phyloP scores from a whole-genome alignment of 2,113 vertebrate genomes.

The Dunckerocampus dactyliophorus region DNA sequence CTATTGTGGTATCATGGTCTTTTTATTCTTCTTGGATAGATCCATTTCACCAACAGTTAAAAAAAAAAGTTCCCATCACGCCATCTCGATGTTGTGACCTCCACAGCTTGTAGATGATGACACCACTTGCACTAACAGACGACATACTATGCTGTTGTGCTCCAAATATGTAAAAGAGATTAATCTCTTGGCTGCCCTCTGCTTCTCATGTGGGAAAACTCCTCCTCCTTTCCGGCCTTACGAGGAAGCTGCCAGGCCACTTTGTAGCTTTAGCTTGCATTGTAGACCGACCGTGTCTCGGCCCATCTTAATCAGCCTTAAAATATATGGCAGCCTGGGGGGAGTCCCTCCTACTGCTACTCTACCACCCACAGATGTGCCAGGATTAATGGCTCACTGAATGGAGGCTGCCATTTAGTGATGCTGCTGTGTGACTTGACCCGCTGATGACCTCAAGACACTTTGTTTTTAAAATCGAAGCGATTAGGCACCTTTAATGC shows the following conservation, averaged over 20 bases:
- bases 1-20: too few relatives aligned
- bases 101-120: not conserved
- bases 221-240: not conserved
- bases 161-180: constrained; percentile 10
- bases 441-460: not conserved
- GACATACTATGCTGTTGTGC: too few relatives aligned
- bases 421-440: not conserved
- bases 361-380: not conserved
- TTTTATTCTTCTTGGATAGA: too few relatives aligned
- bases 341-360: too few relatives aligned
- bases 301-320: not conserved
- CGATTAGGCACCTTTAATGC: not conserved
- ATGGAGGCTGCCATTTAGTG: not conserved
- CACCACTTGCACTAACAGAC: not conserved
- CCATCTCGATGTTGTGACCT: too few relatives aligned
- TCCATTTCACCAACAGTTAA: too few relatives aligned
- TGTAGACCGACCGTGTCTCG: not conserved
- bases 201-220: constrained; percentile 1
- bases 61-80: too few relatives aligned
- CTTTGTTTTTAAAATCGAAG: not conserved
- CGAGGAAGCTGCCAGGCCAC: too few relatives aligned
- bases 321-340: not conserved
- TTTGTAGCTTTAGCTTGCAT: not conserved
- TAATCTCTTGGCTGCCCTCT: constrained; percentile 3
- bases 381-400: not conserved